Evolutionary conservation across 2,113 vertebrate species (phyloP), one percentile per base, ranked within the genome.

Genomic region (Vulpes ferrilata): DNA sequence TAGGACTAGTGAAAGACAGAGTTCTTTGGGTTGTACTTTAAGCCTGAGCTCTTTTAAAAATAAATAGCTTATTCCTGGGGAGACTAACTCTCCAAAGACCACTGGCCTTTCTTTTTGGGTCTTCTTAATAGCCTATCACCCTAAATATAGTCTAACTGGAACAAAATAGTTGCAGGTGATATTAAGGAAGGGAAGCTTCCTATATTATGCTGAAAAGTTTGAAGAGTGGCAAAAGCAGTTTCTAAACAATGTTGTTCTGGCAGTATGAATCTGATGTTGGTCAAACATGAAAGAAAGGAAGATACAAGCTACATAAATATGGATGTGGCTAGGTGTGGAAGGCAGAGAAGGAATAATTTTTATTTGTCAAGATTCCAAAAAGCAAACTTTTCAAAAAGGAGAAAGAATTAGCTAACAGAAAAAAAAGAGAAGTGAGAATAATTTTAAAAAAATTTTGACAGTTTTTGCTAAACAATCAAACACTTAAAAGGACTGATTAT

Each of bases 311-410:
- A 69, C 3, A 60, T 27, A 87, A 80, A 43, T 76, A 93, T 90
- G 88, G 76, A 23, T 51, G 67, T 81, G 62, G n/a, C 15, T 69
- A 35, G 35, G 30, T 51, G 20, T 67, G 57, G 32, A 57, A 67
- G 83, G 60, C 27, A 73, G 25, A 84, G 60, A 13, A 80, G 30
- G 57, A 71, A 55, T 51, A 60, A 65, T 17, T 95, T 76, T 82
- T 83, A 79, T 82, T 43, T 78, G 60, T 65, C 78, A 96, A 92
- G 57, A 65, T 85, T 94, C 57, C 64, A 80, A 88, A 82, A 1
- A 91, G 65, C 15, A 80, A 51, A 60, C 27, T 60, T 96, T 91
- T 74, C 83, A 87, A 85, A 96, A 88, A 88, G 53, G 10, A 88
- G 55, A 85, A 55, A 57, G 19, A 62, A 79, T 30, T 16, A 71